Percentiles rank a stretch among this genome's conserved stretches.
phyloP scores from a whole-genome alignment of 2,113 vertebrate genomes.

The Merops nubicus region DNA sequence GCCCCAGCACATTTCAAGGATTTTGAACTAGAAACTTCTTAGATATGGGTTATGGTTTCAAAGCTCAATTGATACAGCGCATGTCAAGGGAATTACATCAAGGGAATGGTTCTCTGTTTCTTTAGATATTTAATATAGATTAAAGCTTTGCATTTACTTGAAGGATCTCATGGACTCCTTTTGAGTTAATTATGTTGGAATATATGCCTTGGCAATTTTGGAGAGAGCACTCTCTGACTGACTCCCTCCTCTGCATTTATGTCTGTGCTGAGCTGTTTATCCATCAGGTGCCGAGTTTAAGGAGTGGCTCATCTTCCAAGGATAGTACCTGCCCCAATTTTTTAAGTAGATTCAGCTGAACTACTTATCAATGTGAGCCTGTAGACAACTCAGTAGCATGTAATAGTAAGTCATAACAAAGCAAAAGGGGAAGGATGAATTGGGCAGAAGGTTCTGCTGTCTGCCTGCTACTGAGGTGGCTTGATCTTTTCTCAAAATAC shows the following conservation, averaged over 20 bases:
- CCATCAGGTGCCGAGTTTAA: neutral
- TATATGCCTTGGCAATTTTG: neutral
- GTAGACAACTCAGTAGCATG: neutral
- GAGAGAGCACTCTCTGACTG: neutral
- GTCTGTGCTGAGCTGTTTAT: neutral
- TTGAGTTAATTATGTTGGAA: neutral
- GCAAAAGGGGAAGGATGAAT: neutral
- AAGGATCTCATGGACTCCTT: neutral
- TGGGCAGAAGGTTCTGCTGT: neutral
- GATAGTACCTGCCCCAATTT: neutral
- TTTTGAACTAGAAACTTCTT: constrained; percentile 58
- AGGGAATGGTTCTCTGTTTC: constrained; percentile 20
- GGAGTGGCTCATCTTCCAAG: neutral
- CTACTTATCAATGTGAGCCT: neutral
- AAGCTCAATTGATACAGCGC: constrained; percentile 6
- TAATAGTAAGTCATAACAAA: neutral
- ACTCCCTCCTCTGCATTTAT: neutral
- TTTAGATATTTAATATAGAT: constrained; percentile 23
- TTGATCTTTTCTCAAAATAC: neutral
- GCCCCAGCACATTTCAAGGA: constrained; percentile 41
- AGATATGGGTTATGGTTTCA: constrained; percentile 63
- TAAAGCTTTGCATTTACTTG: constrained; percentile 21
- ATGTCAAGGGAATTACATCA: constrained; percentile 34
- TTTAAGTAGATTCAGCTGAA: neutral
- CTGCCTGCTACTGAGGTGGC: neutral